phyloP scores from a whole-genome alignment of 2,797 vertebrate genomes.

The Emydoidea blandingii region DNA sequence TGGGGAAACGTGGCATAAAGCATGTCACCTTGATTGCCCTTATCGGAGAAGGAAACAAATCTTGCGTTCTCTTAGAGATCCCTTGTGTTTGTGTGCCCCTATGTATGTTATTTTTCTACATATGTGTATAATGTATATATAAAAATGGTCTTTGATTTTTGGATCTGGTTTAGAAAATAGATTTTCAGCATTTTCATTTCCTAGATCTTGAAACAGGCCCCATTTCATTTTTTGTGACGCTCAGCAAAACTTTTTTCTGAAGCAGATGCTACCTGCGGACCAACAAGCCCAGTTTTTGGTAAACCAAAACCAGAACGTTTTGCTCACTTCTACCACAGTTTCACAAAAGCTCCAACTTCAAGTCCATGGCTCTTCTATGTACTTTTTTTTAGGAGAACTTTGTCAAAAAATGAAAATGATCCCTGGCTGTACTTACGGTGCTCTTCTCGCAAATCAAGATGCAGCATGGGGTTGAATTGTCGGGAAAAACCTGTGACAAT shows the following conservation, averaged over 20 bases:
- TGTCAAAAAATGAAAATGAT: too few relatives aligned
- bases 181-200: neutral
- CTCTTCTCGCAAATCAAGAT: too few relatives aligned
- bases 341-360: neutral
- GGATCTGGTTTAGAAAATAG: neutral
- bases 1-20: neutral
- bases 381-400: too few relatives aligned
- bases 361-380: neutral
- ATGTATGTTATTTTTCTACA: neutral
- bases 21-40: neutral
- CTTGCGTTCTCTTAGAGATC: neutral
- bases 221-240: neutral
- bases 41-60: neutral
- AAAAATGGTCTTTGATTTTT: neutral
- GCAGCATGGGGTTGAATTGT: too few relatives aligned
- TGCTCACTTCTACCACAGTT: neutral
- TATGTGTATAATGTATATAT: neutral
- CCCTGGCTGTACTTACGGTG: too few relatives aligned
- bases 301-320: neutral
- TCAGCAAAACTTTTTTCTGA: neutral
- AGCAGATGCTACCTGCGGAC: neutral
- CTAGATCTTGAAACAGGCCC: neutral
- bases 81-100: neutral
- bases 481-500: too few relatives aligned
- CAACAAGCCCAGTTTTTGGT: neutral